Base-by-base conservation (phyloP, 1,140 invertebrate species). In the Megalonaias nervosa region DNA sequence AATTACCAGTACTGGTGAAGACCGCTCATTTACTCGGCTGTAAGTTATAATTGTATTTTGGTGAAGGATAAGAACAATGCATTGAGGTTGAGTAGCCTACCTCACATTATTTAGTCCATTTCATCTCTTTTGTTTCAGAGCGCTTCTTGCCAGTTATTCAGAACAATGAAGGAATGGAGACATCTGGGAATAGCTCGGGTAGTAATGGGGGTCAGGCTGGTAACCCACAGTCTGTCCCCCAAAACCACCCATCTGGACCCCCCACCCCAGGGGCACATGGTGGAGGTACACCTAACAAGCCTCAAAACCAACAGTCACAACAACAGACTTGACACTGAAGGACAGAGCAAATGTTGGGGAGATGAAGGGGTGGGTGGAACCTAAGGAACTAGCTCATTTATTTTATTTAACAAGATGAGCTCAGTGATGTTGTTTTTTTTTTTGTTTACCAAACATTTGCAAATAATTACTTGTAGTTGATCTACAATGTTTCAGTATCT, bases 91-190 rank as follows among this genome's bases (percentile, higher is more conserved):
- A 59, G 13, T 23, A 55, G 9, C 67, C 2, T 31, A 15, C 48
- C 21, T 55, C 15, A 57, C 31, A 9, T 60, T 65, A 31, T 26
- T 48, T 11, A 16, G n/a, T 73, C 5, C 69, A 66, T 75, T 11
- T 48, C 38, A 9, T 31, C 68, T 71, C 71, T 64, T 58, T 73
- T 23, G 72, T 85, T 85, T 15, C 84, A 89, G 88, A 89, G 67
- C 82, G 88, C 19, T 87, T 85, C 68, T 88, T 89, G 75, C 84
- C 85, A 65, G 82, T 82, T 67, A 83, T 85, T 66, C 87, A 85
- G 62, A 86, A 79, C 56, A 81, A 68, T 78, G 88, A 88, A 61
- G 83, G 82, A 31, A 81, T 87, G 81, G 86, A 87, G 66, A 79
- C 80, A 62, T 79, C 79, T 17, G 77, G 73, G 60, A 56, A 26